These are phyloP conservation scores for Drosophila asahinai DNA, from an alignment of 1,140 invertebrate species.

Conservation along the genomic window DNA sequence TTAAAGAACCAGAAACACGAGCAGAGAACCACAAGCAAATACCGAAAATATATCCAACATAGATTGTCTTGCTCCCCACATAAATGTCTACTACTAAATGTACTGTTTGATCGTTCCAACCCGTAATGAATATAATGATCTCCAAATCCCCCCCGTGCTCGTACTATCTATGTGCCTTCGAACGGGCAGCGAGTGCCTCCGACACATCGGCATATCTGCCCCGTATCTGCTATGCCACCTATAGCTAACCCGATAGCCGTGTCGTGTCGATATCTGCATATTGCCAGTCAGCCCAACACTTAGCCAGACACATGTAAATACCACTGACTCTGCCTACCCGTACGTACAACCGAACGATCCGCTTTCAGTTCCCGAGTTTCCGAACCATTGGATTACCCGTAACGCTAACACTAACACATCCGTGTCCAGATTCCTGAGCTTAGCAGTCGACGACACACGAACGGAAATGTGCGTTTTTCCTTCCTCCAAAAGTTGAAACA, in stretches of 20 bases:
- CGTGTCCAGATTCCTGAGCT: constrained; percentile 30
- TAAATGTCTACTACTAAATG: constrained; percentile 67
- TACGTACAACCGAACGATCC: constrained; percentile 10
- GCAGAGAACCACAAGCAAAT: constrained; percentile 39
- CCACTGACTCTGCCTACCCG: constrained; percentile 17
- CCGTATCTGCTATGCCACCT: constrained; percentile 57
- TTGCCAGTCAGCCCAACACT: constrained; percentile 18
- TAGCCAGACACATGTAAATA: constrained; percentile 56
- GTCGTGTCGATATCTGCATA: constrained; percentile 29
- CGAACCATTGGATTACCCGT: constrained; percentile 54
- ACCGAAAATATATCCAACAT: constrained; percentile 32
- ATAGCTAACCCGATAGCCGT: constrained; percentile 58
- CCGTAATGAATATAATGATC: constrained; percentile 42
- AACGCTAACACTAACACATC: constrained; percentile 36
- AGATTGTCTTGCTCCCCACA: constrained; percentile 47
- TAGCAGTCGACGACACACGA: constrained; percentile 32
- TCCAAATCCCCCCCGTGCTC: constrained; percentile 25
- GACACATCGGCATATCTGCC: constrained; percentile 32
- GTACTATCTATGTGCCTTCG: constrained; percentile 58
- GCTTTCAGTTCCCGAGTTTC: constrained; percentile 48
- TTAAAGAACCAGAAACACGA: constrained; percentile 4
- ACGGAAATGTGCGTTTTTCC: constrained; percentile 66
- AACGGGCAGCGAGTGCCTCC: constrained; percentile 34
- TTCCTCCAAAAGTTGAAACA: constrained; percentile 32
- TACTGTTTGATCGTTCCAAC: constrained; percentile 58